Percentiles rank a stretch among this genome's conserved stretches.
These are phyloP conservation scores for Eilema depressum DNA, from an alignment of 2,888 invertebrate genomes.

Conservation along the genomic window DNA sequence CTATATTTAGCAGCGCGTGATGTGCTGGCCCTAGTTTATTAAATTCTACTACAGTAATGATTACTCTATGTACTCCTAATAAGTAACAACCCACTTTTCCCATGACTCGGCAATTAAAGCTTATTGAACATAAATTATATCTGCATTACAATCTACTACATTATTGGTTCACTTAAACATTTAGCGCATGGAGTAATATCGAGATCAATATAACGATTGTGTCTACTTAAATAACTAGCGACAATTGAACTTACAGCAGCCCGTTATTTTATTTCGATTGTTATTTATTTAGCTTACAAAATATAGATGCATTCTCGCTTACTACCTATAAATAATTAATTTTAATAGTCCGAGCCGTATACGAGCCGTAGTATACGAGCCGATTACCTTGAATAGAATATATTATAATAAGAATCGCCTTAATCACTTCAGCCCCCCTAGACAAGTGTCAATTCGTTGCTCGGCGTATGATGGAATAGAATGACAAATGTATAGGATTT, in stretches of 20 bases:
- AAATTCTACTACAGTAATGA: conserved; percentile 46
- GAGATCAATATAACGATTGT: background rate
- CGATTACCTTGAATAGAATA: too few species aligned
- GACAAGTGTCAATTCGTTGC: too few species aligned
- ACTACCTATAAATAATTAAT: too few species aligned
- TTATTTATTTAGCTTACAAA: too few species aligned
- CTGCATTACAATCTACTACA: conserved; percentile 18
- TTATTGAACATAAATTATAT: conserved; percentile 22
- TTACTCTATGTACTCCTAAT: conserved; percentile 26
- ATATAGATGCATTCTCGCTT: background rate
- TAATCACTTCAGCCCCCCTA: too few species aligned
- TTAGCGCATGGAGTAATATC: background rate
- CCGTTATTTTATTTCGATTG: background rate
- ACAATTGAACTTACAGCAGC: background rate
- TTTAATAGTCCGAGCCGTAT: too few species aligned
- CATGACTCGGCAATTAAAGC: conserved; percentile 20
- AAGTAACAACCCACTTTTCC: conserved; percentile 29
- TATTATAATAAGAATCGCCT: too few species aligned
- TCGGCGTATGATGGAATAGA: too few species aligned
- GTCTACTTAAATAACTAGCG: background rate
- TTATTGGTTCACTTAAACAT: conserved; percentile 5
- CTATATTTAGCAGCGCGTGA: conserved; percentile 73
- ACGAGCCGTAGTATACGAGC: too few species aligned
- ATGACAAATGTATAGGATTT: too few species aligned
- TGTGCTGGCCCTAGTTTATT: conserved; percentile 61